Evolutionary conservation across 2,888 invertebrate species (phyloP), one percentile per base, ranked within the genome.

Genomic region (Hirtodrosophila histrioides): DNA sequence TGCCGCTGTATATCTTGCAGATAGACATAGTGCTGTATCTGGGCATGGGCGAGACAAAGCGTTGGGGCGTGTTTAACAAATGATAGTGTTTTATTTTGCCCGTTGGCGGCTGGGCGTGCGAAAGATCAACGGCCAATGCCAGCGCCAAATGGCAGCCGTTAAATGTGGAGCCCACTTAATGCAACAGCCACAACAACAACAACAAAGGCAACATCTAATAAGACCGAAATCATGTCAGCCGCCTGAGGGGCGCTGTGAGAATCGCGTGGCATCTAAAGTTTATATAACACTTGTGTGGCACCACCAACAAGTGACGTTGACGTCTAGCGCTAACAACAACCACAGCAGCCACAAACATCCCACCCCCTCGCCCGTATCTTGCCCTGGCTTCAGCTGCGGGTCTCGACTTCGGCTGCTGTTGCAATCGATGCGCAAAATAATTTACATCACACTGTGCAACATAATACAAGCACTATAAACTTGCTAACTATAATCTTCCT

Each of bases 1-100:
- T 88, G 90, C 39, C 89, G 84, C 67, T 78, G 88, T 17, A 91
- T 84, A 55, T 91, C 91, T 85, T 91, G 91, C 62, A 91, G 83
- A 72, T 91, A 91, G 46, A 91, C 90, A 74, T 86, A 91, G 58
- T 91, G 91, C 75, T 90, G 91, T 57, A 90, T 80, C 91, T 91
- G 72, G 54, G 57, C 57, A 57, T 33, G 53, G 49, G 40, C 60
- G 49, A 68, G 61, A 66, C 45, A 65, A 60, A 68, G 61, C 50
- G 64, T 55, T 55, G 41, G 37, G 68, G 51, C 61, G 75, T 64
- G 75, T 27, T 48, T 44, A 36, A 54, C 37, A 67, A 75, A 65
- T 63, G 56, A 53, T 57, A 57, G 24, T 57, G 41, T 56, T 74
- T 70, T 44, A 35, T 27, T 53, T 44, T 12, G 7, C 39, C 46